Conservation (phyloP, 2,888 invertebrate genomes). For the Cataglyphis albicans region DNA sequence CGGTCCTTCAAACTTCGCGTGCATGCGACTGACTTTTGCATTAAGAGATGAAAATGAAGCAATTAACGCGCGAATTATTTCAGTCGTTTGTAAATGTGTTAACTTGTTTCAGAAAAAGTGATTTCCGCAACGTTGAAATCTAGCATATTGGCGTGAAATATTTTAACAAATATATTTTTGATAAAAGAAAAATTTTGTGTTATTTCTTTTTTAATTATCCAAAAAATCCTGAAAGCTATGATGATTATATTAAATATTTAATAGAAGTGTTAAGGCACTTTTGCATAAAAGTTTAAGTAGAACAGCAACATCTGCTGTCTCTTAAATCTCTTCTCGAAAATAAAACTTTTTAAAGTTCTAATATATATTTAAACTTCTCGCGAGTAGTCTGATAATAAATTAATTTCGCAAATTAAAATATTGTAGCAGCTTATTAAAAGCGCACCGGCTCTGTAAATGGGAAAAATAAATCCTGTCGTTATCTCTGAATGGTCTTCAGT, state of each 20-base stretch:
- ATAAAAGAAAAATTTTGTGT: not conserved
- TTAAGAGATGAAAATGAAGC: conserved; percentile 22
- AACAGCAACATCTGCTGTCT: not conserved
- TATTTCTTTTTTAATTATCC: not conserved
- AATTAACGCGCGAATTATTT: not conserved
- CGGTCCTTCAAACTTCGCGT: conserved; percentile 20
- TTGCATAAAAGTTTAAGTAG: not conserved
- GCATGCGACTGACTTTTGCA: conserved; percentile 23
- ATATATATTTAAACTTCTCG: not conserved
- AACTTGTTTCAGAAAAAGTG: conserved; percentile 15
- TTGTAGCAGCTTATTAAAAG: not conserved
- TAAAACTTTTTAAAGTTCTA: conserved; percentile 20
- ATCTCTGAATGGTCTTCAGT: conserved; percentile 5
- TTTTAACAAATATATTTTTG: not conserved
- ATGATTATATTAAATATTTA: not conserved
- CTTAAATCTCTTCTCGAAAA: not conserved
- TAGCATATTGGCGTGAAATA: not conserved
- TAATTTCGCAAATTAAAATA: conserved; percentile 2
- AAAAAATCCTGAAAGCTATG: not conserved
- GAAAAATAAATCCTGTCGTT: conserved; percentile 30
- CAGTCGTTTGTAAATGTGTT: not conserved
- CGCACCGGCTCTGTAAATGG: not conserved
- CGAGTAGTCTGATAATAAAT: not conserved
- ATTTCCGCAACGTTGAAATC: conserved; percentile 18
- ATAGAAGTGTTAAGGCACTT: not conserved